A percentile compares a stretch with the other conserved stretches of the same genome.
These are phyloP conservation scores for Motacilla tschutschensis DNA, from an alignment of 2,113 vertebrate genomes.

Conservation along the genomic window DNA sequence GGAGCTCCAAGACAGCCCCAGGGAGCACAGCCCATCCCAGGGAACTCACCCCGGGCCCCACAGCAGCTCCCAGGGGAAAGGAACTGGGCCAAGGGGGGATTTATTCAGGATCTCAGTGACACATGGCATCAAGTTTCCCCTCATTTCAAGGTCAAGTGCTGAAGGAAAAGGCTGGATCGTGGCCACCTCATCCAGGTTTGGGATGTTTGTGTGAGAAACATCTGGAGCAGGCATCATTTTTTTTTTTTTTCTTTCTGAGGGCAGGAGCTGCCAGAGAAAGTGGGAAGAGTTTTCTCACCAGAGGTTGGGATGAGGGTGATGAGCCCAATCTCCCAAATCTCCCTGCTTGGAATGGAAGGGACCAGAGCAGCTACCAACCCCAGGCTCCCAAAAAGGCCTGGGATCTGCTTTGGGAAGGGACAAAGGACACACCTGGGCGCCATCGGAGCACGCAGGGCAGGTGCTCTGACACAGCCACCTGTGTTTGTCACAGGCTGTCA, in stretches of 20 bases:
- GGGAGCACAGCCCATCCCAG: not conserved
- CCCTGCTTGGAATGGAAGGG: not conserved
- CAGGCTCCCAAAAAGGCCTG: not conserved
- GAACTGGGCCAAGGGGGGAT: not conserved
- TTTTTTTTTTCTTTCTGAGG: too few species aligned
- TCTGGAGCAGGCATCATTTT: not conserved
- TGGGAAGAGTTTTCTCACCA: not conserved
- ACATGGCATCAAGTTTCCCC: not conserved
- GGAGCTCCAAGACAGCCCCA: too few species aligned
- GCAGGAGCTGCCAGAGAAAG: not conserved
- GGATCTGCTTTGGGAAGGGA: not conserved
- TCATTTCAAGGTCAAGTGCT: not conserved
- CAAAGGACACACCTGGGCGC: rapidly evolving
- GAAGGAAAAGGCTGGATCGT: too few species aligned
- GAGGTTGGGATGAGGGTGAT: not conserved
- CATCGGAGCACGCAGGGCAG: rapidly evolving
- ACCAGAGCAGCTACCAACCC: too few species aligned
- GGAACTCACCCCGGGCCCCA: not conserved
- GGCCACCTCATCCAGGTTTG: not conserved
- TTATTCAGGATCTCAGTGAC: not conserved
- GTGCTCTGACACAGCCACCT: not conserved
- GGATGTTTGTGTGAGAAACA: not conserved
- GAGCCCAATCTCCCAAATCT: not conserved
- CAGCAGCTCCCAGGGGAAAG: not conserved
- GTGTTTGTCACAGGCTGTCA: rapidly evolving